Base-by-base conservation (phyloP, 2,113 vertebrate species). In the Alectura lathami region DNA sequence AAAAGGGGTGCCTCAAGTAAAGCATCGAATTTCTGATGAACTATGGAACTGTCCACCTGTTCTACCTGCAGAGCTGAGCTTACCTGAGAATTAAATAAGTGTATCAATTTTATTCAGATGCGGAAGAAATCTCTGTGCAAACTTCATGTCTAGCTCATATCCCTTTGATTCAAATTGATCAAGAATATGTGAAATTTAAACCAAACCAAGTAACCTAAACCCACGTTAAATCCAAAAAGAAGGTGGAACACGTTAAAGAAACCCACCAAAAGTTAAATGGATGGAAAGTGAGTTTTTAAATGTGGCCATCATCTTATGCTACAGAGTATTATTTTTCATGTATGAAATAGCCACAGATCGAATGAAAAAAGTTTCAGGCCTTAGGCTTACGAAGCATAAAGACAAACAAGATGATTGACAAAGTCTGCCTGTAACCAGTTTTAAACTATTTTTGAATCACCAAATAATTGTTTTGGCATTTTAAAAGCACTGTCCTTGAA, bases 81-180 rank as follows among this genome's bases (percentile, higher is more conserved):
- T 4, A 4, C 24, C 51, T 12, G 7, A 8, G 4, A 8, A 23
- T 29, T 7, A 5, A 22, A 24, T 0, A 1, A 17, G 4, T 22
- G 8, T 5, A 6, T 11, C 13, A 3, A 0, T 34, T 38, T 9
- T 17, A 21, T 36, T 54, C 40, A 8, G 32, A 4, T 1, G 22
- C 23, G 30, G 59, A 8, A 67, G 36, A 56, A 67, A n/a, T 16
- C 26, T 5, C 1, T 5, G 17, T 0, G 2, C 22, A 27, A 47
- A 9, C 34, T 43, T 29, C 7, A 2, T 10, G 9, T 5, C 27
- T 32, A 63, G 32, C 36, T 76, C 36, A 48, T 13, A 1, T 11
- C 2, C 0, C 68, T 57, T 36, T 9, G 36, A 79, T 48, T 54
- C 45, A 21, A 53, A 59, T 43, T 11, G 7, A 64, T 36, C 22